Base-by-base conservation (phyloP, 2,113 vertebrate species). In the Bambusicola thoracicus region DNA sequence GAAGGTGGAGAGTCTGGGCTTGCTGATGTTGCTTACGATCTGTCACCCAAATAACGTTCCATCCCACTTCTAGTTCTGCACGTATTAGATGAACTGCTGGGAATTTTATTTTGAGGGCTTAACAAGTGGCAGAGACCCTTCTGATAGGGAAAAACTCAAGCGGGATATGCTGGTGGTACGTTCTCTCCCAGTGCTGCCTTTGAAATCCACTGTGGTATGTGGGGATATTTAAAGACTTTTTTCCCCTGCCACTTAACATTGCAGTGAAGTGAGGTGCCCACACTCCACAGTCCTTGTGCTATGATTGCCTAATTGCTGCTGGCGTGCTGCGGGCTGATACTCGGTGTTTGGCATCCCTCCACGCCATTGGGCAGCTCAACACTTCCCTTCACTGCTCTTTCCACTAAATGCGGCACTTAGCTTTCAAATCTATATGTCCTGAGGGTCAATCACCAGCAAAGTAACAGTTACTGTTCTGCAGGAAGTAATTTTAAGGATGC, bases 381-480 rank as follows among this genome's bases (percentile, higher is more conserved):
- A 7, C 30, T 70, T 89, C 24, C 6, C 24, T 83, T 84, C 19
- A 7, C 55, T 72, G 16, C 69, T 55, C 86, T 81, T 93, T 92
- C 66, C 86, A 68, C 87, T 82, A 68, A 86, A 63, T 48, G 38
- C 43, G 30, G 30, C 25, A 29, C 48, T 83, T 91, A 32, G 70
- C 90, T 95, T 97, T 58, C 74, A 91, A 59, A 92, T 81, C 90
- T 86, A 4, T 41, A 10, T 83, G 77, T 95, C 77, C 70, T 5
- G 11, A 93, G 79, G 80, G 53, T 86, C 67, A 81, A 3, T 89
- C 41, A 81, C 68, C 69, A 73, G 56, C 6, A 7, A 87, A 87
- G 22, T 73, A 79, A 72, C 83, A 5, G 1, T 83, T 69, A 59
- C 32, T 65, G 27, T 48, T 85, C 78, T 66, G 59, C 30, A 44